Base-by-base conservation (phyloP, 2,113 vertebrate species). In the Hemiscyllium ocellatum region DNA sequence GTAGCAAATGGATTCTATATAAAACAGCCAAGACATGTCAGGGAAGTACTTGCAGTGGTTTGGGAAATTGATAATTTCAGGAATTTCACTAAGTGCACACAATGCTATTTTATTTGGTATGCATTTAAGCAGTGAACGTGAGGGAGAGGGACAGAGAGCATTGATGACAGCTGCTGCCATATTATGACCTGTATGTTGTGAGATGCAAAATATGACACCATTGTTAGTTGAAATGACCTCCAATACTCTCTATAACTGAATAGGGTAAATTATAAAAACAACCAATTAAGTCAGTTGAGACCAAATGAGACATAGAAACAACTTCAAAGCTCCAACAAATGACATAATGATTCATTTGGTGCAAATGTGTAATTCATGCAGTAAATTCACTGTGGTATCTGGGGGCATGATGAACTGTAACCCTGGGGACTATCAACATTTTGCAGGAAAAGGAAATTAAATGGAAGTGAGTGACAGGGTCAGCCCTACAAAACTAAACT, bases 381-480 rank as follows among this genome's bases (percentile, higher is more conserved):
- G 68, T 52, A 70, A 72, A 72, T 70, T 72, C 68, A 72, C 52
- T 76, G 68, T 15, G 24, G 68, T 95, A 95, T 50, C 72, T 33
- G n/a, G 37, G 69, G 37, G 24, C 42, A 50, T 95, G 66, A 95
- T 72, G 42, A 72, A 72, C 94, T 72, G 37, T 72, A 50, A 76
- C 68, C 94, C 69, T 70, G 47, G 69, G 37, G 94, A 95, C 68
- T 29, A 8, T 95, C 20, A 72, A 50, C 10, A 72, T 72, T 95
- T 94, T 50, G 52, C 94, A 95, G 94, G 68, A 50, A 72, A 72
- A 95, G 94, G 94, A 95, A 95, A 95, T 95, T 50, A 95, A 95
- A 72, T 70, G 94, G 69, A 72, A 95, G 42, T 95, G 68, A 95
- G 68, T 95, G 94, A 72, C 26, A 95, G 20, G 68, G 69, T 47